These are phyloP conservation scores for Xiphydria camelus DNA, from an alignment of 2,888 invertebrate genomes.

Conservation along the genomic window DNA sequence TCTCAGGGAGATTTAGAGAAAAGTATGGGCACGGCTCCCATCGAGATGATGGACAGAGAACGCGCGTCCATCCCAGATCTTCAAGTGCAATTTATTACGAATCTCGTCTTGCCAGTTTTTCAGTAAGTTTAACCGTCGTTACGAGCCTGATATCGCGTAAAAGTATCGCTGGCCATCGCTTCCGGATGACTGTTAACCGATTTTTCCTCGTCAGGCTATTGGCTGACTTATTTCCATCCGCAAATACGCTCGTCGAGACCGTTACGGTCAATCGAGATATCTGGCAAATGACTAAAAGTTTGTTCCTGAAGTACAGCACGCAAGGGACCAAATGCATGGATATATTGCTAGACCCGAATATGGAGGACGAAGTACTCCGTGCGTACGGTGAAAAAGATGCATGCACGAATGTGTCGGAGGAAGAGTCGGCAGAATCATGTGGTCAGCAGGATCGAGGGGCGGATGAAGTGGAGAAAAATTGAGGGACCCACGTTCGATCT, in stretches of 20 bases:
- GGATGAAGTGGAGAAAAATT: not conserved
- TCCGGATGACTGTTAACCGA: conserved; percentile 27
- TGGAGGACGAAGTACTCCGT: conserved; percentile 41
- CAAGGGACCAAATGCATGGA: conserved; percentile 43
- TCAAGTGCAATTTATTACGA: conserved; percentile 72
- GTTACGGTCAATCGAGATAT: conserved; percentile 63
- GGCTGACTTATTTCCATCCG: conserved; percentile 61
- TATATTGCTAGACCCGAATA: conserved; percentile 38
- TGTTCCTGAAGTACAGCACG: conserved; percentile 48
- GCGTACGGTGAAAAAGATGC: conserved; percentile 8
- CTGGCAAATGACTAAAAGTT: conserved; percentile 63
- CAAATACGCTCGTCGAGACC: conserved; percentile 57
- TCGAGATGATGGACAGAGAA: conserved; percentile 80
- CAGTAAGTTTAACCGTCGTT: conserved; percentile 45
- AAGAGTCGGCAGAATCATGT: no score
- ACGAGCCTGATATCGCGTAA: not conserved
- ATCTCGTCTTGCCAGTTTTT: conserved; percentile 61
- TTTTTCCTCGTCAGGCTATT: conserved; percentile 59
- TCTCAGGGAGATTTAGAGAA: conserved; percentile 84
- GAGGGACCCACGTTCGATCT: not conserved
- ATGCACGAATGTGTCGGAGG: no score
- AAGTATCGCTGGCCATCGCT: conserved; percentile 47
- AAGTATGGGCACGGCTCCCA: conserved; percentile 72
- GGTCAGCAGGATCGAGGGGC: not conserved
- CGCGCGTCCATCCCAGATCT: conserved; percentile 80